phyloP scores from a whole-genome alignment of 2,113 vertebrate genomes.

The Colistium nudipinnis region DNA sequence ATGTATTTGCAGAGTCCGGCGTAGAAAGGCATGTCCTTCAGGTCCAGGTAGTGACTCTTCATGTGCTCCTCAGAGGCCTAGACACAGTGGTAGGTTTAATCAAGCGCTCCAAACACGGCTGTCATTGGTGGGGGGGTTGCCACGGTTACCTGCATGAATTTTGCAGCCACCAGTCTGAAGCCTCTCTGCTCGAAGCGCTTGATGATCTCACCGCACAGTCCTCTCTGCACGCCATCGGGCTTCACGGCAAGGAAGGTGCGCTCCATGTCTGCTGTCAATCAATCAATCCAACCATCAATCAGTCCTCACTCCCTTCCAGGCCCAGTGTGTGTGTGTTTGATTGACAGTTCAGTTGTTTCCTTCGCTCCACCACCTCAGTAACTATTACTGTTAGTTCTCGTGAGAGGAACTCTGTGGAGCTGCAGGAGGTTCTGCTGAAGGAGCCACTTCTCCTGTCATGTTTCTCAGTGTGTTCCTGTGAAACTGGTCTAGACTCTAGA shows the following conservation, averaged over 20 bases:
- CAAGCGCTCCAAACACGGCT: too few species aligned
- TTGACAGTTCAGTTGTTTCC: too few species aligned
- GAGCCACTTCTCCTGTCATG: neutral
- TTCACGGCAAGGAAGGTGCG: constrained; percentile 94
- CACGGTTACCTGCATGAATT: constrained; percentile 82
- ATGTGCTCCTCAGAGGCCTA: constrained; percentile 90
- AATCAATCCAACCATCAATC: too few species aligned
- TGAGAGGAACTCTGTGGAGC: too few species aligned
- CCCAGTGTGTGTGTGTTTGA: neutral
- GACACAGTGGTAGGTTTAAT: neutral
- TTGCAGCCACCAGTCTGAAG: constrained; percentile 86
- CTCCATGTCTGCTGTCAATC: constrained; percentile 75
- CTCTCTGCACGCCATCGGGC: constrained; percentile 92
- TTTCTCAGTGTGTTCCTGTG: too few species aligned
- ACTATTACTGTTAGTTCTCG: too few species aligned
- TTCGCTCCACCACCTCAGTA: too few species aligned
- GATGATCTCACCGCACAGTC: constrained; percentile 91
- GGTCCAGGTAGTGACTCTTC: constrained; percentile 91
- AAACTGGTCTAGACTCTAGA: too few species aligned
- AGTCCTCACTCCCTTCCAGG: too few species aligned
- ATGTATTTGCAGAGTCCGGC: constrained; percentile 90
- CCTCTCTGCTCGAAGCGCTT: constrained; percentile 90
- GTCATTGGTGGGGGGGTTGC: neutral
- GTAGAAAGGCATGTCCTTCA: constrained; percentile 93
- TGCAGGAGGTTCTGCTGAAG: neutral